These are phyloP conservation scores for Cygnus atratus DNA, from an alignment of 2,113 vertebrate species.

Conservation along the genomic window DNA sequence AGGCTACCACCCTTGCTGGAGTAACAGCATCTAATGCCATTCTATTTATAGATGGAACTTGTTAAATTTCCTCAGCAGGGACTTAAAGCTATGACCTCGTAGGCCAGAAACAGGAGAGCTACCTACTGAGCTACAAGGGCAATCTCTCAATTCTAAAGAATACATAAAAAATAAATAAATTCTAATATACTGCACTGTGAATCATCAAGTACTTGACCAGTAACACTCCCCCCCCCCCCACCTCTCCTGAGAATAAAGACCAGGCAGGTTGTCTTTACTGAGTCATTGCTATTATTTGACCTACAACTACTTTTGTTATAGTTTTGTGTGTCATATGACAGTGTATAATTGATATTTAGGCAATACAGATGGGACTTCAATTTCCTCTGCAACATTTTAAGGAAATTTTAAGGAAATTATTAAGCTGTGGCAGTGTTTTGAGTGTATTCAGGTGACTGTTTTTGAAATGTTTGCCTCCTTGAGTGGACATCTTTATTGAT, in stretches of 20 bases:
- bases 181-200: conserved; percentile 61
- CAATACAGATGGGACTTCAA: not conserved
- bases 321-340: not conserved
- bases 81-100: conserved; percentile 58
- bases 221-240: not conserved
- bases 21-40: conserved; percentile 46
- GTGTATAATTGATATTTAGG: not conserved
- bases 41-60: conserved; percentile 71
- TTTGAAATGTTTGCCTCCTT: not conserved
- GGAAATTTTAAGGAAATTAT: not conserved
- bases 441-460: not conserved
- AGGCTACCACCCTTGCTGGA: conserved; percentile 54
- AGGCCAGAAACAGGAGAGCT: conserved; percentile 68
- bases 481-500: not conserved
- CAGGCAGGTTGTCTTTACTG: conserved; percentile 28
- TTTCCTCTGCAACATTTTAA: not conserved
- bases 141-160: conserved; percentile 65
- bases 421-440: not conserved
- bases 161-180: conserved; percentile 42
- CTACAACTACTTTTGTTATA: not conserved
- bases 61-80: conserved; percentile 69
- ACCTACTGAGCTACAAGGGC: conserved; percentile 64
- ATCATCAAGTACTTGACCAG: conserved; percentile 58
- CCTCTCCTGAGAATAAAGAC: conserved; percentile 22
- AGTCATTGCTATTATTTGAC: conserved; percentile 35